Percentiles rank a stretch among this genome's conserved stretches.
Evolutionary conservation across 2,888 invertebrate genomes (phyloP).

Genomic region (Chalcis sispes): DNA sequence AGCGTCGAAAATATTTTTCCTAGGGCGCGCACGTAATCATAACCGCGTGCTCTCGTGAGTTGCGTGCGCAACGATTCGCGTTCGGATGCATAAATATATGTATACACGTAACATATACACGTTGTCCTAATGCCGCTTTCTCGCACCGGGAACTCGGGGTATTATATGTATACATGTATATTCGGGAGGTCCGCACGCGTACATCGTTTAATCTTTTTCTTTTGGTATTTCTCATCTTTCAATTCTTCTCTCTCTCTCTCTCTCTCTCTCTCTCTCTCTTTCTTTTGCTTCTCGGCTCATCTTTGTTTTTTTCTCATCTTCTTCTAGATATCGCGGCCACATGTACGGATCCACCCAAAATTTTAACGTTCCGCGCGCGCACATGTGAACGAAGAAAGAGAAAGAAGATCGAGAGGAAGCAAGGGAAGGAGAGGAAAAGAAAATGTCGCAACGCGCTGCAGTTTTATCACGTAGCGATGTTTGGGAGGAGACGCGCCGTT

Average conservation of each 20-base stretch:
- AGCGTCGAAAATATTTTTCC: slow-evolving; percentile 24
- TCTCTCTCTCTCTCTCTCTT: background rate
- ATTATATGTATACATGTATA: no score
- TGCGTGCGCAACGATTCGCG: background rate
- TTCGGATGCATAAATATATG: no score
- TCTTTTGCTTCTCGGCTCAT: background rate
- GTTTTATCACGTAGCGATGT: slow-evolving; percentile 43
- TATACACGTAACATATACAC: no score
- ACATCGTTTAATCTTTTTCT: slow-evolving; percentile 6
- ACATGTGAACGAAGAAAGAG: no score
- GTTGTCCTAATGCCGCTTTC: slow-evolving; percentile 24
- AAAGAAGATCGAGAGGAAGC: no score
- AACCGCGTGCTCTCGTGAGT: background rate
- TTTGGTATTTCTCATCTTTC: no score
- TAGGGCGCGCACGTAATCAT: slow-evolving; percentile 18
- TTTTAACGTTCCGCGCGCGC: no score
- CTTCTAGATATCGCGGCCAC: slow-evolving; percentile 32
- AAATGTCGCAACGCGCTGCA: slow-evolving; percentile 36
- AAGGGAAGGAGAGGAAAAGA: slow-evolving; percentile 21
- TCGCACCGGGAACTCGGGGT: no score
- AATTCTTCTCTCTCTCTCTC: slow-evolving; percentile 11
- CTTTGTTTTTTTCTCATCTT: background rate
- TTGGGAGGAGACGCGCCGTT: slow-evolving; percentile 23
- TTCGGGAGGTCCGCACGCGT: slow-evolving; percentile 41
- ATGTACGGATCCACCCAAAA: slow-evolving; percentile 8